Evolutionary conservation across 2,888 invertebrate genomes (phyloP).

Genomic region (Oscheius sp.): DNA sequence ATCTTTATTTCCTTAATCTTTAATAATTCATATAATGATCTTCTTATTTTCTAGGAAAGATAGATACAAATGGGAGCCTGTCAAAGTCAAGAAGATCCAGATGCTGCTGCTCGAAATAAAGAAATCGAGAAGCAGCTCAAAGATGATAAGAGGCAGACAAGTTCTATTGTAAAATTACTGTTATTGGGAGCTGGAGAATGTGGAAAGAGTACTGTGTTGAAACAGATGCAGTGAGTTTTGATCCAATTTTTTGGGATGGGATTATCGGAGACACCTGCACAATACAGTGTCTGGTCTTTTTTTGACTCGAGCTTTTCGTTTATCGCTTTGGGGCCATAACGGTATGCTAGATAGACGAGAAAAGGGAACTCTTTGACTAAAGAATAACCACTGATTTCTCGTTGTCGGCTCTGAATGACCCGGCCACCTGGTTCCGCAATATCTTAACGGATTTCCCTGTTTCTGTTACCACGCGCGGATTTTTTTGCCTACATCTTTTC

Average conservation of each 20-base stretch:
- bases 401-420: no score
- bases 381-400: background rate
- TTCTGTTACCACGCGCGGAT: no score
- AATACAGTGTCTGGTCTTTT: no score
- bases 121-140: conserved; percentile 71
- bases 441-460: no score
- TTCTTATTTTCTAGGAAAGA: no score
- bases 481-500: no score
- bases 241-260: background rate
- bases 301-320: background rate
- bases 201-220: conserved; percentile 72
- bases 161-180: conserved; percentile 70
- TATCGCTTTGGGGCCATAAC: background rate
- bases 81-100: conserved; percentile 56
- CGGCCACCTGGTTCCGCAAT: no score
- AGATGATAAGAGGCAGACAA: conserved; percentile 67
- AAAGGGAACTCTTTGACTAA: background rate
- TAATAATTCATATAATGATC: no score
- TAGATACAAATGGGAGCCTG: conserved; percentile 50
- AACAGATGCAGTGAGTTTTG: conserved; percentile 71
- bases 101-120: conserved; percentile 57
- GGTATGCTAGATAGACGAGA: no score
- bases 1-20: no score
- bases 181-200: conserved; percentile 73
- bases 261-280: no score